Conservation (phyloP, 1,140 invertebrate genomes). For the Eriocheir sinensis region DNA sequence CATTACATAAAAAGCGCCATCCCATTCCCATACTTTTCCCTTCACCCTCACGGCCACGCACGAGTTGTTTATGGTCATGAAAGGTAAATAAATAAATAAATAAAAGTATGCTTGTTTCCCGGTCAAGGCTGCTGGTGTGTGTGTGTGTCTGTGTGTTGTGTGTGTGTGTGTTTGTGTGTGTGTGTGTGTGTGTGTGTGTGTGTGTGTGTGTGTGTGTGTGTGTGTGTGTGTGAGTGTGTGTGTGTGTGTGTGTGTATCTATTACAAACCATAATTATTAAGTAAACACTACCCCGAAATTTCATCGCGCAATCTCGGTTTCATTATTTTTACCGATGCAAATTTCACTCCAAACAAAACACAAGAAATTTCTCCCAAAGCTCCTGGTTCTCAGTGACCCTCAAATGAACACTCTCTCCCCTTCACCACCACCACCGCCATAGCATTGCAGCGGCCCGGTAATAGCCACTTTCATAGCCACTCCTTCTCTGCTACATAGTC, state of each 20-base stretch:
- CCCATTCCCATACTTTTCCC: conserved; percentile 9
- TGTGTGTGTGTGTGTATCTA: conserved; percentile 5
- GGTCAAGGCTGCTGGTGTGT: background rate
- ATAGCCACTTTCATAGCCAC: no score
- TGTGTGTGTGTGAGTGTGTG: conserved; percentile 3
- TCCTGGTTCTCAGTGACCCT: no score
- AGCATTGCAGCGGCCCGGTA: no score
- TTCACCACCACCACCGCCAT: no score
- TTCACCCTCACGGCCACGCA: background rate
- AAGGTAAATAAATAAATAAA: conserved; percentile 19
- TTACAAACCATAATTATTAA: no score
- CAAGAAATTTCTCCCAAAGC: no score
- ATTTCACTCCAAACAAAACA: no score
- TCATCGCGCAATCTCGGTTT: no score
- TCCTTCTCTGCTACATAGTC: background rate
- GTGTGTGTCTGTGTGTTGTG: background rate
- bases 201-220: conserved; percentile 14
- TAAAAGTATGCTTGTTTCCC: background rate
- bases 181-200: conserved; percentile 14
- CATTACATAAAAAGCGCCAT: background rate
- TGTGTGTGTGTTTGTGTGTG: background rate
- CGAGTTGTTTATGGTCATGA: background rate
- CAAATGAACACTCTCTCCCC: no score
- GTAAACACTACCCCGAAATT: no score
- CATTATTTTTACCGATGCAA: no score